Evolutionary conservation across 2,797 vertebrate genomes (phyloP).

Genomic region (Oreortyx pictus): DNA sequence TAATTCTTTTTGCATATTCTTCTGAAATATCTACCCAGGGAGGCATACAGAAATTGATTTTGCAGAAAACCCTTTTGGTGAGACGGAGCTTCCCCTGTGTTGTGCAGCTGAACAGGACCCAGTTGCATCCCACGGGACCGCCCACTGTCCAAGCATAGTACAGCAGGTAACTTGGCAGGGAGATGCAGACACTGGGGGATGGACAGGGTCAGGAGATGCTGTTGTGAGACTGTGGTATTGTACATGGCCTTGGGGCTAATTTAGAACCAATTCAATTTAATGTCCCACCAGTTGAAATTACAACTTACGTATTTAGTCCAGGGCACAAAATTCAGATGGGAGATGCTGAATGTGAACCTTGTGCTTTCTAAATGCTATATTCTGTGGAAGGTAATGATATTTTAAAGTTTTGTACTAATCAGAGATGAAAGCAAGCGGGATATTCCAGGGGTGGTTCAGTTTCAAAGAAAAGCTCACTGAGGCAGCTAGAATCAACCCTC

Average conservation of each 20-base stretch:
- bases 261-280: constrained; percentile 38
- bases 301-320: not conserved
- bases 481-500: not conserved
- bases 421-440: not conserved
- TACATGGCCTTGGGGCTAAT: not conserved
- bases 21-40: not conserved
- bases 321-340: not conserved
- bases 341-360: not conserved
- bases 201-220: constrained; percentile 15
- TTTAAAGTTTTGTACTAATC: constrained; percentile 20
- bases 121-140: not conserved
- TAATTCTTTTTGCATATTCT: not conserved
- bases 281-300: constrained; percentile 22
- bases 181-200: not conserved
- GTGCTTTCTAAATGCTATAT: not conserved
- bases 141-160: fast-evolving
- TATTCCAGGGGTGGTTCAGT: not conserved
- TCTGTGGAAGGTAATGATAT: constrained; percentile 10
- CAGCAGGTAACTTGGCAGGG: not conserved
- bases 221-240: not conserved
- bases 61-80: not conserved
- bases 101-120: not conserved
- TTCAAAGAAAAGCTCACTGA: not conserved
- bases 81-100: not conserved
- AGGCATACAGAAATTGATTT: not conserved